These are phyloP conservation scores for Trachythela sp. DNA, from an alignment of 64 coral and sea anemone species.

Conservation along the genomic window DNA sequence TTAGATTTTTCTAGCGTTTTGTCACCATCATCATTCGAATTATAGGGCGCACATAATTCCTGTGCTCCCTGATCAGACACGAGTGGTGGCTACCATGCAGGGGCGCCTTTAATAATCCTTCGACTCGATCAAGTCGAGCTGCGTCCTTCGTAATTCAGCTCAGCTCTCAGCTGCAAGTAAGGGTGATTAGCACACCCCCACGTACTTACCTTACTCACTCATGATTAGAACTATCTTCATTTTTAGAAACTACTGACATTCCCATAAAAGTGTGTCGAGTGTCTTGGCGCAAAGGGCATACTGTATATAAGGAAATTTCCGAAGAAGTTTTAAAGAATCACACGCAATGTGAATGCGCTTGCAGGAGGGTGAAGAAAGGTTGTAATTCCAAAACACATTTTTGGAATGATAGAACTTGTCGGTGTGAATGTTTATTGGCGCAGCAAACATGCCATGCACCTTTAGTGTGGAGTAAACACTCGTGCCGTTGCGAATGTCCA, in stretches of 20 bases:
- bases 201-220: neutral
- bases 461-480: neutral
- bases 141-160: too few relatives aligned
- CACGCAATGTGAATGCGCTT: neutral
- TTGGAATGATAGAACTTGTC: neutral
- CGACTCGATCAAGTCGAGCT: too few relatives aligned
- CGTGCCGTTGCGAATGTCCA: neutral
- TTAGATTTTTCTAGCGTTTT: too few relatives aligned
- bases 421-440: neutral
- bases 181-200: neutral
- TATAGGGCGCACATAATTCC: too few relatives aligned
- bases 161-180: too few relatives aligned
- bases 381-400: neutral
- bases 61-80: too few relatives aligned
- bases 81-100: too few relatives aligned
- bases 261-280: slow-evolving; percentile 5
- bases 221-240: neutral
- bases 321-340: neutral
- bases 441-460: neutral
- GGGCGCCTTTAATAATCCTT: too few relatives aligned
- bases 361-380: neutral
- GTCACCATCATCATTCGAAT: too few relatives aligned
- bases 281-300: neutral
- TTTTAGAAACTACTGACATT: neutral
- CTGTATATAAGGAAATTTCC: neutral